These are phyloP conservation scores for Apostichopus parvimensis DNA, from an alignment of 35 echinoderm and acorn worm genomes.

Conservation along the genomic window DNA sequence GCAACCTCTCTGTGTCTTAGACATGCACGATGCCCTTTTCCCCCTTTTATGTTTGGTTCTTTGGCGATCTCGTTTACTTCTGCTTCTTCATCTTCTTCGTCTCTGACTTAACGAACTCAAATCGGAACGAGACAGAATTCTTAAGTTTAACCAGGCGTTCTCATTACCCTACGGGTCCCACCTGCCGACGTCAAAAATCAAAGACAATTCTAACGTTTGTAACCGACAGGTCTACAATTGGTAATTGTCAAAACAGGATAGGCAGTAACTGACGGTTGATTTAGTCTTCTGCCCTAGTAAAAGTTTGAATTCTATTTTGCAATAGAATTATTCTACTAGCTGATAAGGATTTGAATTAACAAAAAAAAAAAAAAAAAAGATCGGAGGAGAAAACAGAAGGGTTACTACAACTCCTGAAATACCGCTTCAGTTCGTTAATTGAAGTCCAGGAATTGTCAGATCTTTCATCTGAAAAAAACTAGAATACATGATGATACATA, in stretches of 20 bases:
- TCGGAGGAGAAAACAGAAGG: no score
- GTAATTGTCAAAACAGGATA: neutral
- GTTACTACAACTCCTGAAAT: no score
- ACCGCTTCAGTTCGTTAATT: no score
- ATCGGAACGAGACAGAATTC: neutral
- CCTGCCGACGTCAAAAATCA: neutral
- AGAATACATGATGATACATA: no score
- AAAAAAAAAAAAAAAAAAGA: no score
- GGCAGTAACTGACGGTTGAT: neutral
- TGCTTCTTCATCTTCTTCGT: neutral
- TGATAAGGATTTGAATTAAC: neutral
- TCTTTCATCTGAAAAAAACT: no score
- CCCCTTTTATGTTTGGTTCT: neutral
- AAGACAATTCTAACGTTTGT: neutral
- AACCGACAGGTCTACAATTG: neutral
- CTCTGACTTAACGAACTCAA: neutral
- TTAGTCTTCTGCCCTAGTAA: neutral
- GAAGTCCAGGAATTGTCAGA: no score
- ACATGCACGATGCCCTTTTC: neutral
- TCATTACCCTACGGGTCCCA: neutral
- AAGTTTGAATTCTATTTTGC: neutral
- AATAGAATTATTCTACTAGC: no score
- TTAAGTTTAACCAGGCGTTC: neutral
- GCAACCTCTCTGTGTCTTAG: neutral
- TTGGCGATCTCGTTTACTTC: no score